phyloP scores from a whole-genome alignment of 2,888 invertebrate genomes.

The Trissonchulus sp. region DNA sequence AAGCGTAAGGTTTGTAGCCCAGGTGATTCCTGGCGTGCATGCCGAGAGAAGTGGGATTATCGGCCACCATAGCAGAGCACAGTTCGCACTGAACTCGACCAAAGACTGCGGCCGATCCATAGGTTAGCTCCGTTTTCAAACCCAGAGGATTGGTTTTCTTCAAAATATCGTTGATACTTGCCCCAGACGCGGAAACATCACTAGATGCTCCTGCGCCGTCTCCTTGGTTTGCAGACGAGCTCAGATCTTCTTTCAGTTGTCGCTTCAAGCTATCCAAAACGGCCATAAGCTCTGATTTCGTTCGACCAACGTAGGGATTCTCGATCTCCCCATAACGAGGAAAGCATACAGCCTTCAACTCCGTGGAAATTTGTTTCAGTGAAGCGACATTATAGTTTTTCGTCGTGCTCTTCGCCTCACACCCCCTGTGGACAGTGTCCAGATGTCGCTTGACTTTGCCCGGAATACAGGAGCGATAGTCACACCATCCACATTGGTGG shows the following conservation, averaged over 20 bases:
- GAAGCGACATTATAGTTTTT: not conserved
- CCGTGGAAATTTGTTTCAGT: conserved; percentile 20
- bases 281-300: not conserved
- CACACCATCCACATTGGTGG: conserved; percentile 31
- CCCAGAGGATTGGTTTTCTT: too few relatives aligned
- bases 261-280: not conserved
- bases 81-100: conserved; percentile 21
- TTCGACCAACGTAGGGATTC: conserved; percentile 1
- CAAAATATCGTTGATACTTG: not conserved
- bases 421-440: conserved; percentile 31
- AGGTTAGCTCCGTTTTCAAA: too few relatives aligned
- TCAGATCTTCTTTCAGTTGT: not conserved
- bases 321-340: not conserved
- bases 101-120: not conserved
- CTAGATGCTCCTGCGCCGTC: not conserved
- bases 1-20: conserved; percentile 30
- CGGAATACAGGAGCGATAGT: conserved; percentile 28
- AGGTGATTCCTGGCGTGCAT: conserved; percentile 31
- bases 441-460: conserved; percentile 34
- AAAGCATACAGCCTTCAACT: conserved; percentile 27
- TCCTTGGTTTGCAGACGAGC: not conserved
- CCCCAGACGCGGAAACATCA: not conserved
- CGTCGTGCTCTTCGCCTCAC: not conserved
- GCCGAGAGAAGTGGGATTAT: conserved; percentile 26
- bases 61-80: conserved; percentile 10